phyloP scores from a whole-genome alignment of 2,113 vertebrate genomes.

The Oryzias woworae region DNA sequence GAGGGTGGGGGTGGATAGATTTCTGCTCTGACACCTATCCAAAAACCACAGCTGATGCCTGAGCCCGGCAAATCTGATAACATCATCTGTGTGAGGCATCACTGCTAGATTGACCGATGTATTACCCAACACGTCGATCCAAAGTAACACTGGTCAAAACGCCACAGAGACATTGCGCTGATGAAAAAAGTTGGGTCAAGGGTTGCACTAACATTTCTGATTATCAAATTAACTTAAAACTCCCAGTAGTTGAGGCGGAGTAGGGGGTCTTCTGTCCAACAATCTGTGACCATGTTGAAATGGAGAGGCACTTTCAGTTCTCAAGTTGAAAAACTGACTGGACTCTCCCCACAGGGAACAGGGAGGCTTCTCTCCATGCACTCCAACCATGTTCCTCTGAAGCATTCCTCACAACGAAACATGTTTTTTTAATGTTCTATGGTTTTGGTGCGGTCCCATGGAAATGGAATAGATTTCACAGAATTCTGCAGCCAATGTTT shows the following conservation, averaged over 20 bases:
- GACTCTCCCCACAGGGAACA: no score
- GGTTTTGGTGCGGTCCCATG: no score
- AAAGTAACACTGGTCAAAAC: constrained; percentile 19
- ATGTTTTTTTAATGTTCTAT: no score
- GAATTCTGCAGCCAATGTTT: no score
- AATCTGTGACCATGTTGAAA: constrained; percentile 55
- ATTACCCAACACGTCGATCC: constrained; percentile 66
- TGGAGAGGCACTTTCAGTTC: constrained; percentile 52
- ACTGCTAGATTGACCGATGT: constrained; percentile 62
- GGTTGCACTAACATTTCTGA: constrained; percentile 45
- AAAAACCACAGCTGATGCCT: constrained; percentile 69
- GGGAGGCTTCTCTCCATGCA: no score
- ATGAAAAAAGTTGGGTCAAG: no score
- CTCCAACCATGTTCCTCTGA: no score
- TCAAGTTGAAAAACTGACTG: constrained; percentile 1
- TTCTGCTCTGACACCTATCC: constrained; percentile 56
- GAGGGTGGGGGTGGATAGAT: constrained; percentile 19
- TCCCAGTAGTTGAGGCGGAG: constrained; percentile 21
- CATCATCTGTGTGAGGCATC: constrained; percentile 65
- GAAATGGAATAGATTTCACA: no score
- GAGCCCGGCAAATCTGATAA: constrained; percentile 66
- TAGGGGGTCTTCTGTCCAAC: constrained; percentile 33
- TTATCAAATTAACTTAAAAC: constrained; percentile 52
- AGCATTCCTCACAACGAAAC: no score
- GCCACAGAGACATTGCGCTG: no score